phyloP scores from a whole-genome alignment of 2,113 vertebrate species.

The Melierax canorus region DNA sequence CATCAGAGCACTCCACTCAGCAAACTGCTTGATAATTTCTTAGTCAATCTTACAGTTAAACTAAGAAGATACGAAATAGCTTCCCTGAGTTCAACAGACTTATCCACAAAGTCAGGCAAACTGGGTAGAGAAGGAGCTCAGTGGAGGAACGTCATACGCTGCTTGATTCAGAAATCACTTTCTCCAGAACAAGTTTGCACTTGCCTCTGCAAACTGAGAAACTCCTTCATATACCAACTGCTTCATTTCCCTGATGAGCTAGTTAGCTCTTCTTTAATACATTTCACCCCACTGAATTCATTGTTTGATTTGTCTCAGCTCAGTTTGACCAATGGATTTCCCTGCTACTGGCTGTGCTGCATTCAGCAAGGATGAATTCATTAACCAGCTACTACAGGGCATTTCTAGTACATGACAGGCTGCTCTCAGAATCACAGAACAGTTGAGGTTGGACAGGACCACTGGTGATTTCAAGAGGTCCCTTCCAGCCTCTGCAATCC shows the following conservation, averaged over 20 bases:
- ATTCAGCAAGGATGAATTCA: not conserved
- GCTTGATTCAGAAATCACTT: not conserved
- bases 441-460: not conserved
- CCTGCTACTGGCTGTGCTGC: not conserved
- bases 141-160: not conserved
- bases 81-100: not conserved
- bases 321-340: not conserved
- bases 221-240: not conserved
- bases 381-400: not conserved
- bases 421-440: not conserved
- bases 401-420: rapidly evolving
- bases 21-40: not conserved
- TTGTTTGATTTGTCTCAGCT: not conserved
- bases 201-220: not conserved
- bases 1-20: not conserved
- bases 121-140: not conserved
- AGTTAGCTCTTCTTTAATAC: no score
- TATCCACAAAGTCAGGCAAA: not conserved
- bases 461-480: not conserved
- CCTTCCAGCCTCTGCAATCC: not conserved
- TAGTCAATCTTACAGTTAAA: not conserved
- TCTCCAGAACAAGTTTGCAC: not conserved
- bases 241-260: not conserved
- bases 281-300: not conserved
- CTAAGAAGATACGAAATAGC: not conserved